These are phyloP conservation scores for Chauna torquata DNA, from an alignment of 2,113 vertebrate species.

Conservation along the genomic window DNA sequence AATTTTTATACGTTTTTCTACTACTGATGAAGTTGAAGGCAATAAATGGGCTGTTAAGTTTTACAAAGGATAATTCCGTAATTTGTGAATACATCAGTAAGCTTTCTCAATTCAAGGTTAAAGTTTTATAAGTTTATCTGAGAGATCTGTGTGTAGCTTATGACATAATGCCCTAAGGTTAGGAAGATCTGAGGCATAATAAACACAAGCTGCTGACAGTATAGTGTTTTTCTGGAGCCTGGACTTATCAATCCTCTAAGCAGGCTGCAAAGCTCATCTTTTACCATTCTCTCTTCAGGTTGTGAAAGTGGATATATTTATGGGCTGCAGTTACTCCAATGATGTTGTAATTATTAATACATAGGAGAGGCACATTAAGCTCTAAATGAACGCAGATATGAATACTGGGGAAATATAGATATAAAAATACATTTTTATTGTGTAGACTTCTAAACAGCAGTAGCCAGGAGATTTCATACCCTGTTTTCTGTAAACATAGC, in stretches of 20 bases:
- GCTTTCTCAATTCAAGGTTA: not conserved
- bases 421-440: not conserved
- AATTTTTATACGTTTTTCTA: not conserved
- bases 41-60: not conserved
- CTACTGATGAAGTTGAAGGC: not conserved
- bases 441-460: not conserved
- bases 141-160: not conserved
- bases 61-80: not conserved
- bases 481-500: not conserved
- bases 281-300: not conserved
- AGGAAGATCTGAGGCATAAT: not conserved
- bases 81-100: not conserved
- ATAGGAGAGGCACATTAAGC: not conserved
- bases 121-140: not conserved
- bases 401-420: not conserved
- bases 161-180: not conserved
- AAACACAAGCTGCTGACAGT: not conserved
- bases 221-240: not conserved
- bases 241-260: not conserved
- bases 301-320: not conserved
- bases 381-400: not conserved
- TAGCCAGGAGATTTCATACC: not conserved
- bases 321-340: not conserved
- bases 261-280: not conserved
- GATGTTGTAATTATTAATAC: not conserved